Evolutionary conservation across 2,113 vertebrate species (phyloP).

Genomic region (Rhizomys pruinosus): DNA sequence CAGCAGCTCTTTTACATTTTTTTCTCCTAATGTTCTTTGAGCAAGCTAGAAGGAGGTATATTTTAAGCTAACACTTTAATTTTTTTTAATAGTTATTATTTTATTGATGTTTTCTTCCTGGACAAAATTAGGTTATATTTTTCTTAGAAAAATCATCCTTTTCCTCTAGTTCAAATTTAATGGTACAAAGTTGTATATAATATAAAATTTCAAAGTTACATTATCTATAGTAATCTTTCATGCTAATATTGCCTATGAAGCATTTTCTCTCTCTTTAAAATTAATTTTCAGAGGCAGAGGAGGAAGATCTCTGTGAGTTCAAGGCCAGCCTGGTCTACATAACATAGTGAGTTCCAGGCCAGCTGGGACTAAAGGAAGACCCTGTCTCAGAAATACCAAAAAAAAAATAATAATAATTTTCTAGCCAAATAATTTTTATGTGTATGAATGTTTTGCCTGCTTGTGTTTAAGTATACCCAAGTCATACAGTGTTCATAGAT

Average conservation of each 20-base stretch:
- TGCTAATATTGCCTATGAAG: not conserved
- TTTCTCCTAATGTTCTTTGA: constrained; percentile 29
- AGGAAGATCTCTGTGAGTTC: no score
- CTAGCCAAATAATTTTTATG: constrained; percentile 20
- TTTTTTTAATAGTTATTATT: constrained; percentile 21
- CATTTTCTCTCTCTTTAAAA: constrained; percentile 12
- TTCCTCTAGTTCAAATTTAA: constrained; percentile 25
- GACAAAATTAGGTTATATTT: constrained; percentile 19
- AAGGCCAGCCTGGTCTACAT: no score
- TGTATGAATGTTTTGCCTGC: not conserved
- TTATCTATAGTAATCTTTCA: not conserved
- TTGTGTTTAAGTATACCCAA: not conserved
- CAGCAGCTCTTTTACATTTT: not conserved
- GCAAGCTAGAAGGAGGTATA: not conserved
- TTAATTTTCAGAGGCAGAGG: no score
- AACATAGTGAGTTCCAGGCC: no score
- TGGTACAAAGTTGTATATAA: constrained; percentile 27
- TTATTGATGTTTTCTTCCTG: constrained; percentile 28
- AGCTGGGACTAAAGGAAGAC: no score
- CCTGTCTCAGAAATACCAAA: no score
- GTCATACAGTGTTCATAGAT: not conserved
- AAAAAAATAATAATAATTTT: no score
- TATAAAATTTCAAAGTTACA: not conserved
- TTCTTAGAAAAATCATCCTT: constrained; percentile 35
- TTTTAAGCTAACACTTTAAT: constrained; percentile 22